These are phyloP conservation scores for Cinclus cinclus DNA, from an alignment of 2,113 vertebrate species.

Conservation along the genomic window DNA sequence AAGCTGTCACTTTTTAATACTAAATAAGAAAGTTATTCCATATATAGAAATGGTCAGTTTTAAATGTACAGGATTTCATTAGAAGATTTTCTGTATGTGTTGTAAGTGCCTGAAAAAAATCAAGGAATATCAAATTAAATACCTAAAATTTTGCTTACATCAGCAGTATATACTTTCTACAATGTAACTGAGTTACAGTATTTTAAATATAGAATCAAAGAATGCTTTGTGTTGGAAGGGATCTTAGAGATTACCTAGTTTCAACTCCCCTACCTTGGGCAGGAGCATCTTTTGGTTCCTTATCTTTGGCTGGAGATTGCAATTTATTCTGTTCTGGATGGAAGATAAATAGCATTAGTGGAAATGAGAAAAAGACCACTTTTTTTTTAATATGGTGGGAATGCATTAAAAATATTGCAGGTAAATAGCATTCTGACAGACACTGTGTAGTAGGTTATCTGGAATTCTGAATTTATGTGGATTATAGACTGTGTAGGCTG, in stretches of 20 bases:
- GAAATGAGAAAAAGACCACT: neutral
- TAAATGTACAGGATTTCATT: neutral
- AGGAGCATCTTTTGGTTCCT: neutral
- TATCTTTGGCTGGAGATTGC: neutral
- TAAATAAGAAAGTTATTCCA: neutral
- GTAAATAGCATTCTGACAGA: neutral
- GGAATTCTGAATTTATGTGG: neutral
- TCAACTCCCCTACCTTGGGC: neutral
- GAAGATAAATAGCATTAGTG: neutral
- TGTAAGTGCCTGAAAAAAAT: neutral
- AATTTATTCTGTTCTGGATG: neutral
- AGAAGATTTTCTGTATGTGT: neutral
- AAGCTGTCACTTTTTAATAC: neutral
- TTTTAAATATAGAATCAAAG: neutral
- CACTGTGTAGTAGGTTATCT: neutral
- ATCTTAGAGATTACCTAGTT: neutral
- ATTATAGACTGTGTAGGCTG: neutral
- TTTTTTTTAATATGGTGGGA: neutral
- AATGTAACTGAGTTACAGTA: neutral
- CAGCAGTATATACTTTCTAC: neutral
- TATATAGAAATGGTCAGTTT: neutral
- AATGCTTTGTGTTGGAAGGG: neutral
- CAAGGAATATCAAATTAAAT: neutral
- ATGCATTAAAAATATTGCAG: neutral
- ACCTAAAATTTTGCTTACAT: neutral